phyloP scores from a whole-genome alignment of 1,140 invertebrate genomes.

The Polypedilum vanderplanki region DNA sequence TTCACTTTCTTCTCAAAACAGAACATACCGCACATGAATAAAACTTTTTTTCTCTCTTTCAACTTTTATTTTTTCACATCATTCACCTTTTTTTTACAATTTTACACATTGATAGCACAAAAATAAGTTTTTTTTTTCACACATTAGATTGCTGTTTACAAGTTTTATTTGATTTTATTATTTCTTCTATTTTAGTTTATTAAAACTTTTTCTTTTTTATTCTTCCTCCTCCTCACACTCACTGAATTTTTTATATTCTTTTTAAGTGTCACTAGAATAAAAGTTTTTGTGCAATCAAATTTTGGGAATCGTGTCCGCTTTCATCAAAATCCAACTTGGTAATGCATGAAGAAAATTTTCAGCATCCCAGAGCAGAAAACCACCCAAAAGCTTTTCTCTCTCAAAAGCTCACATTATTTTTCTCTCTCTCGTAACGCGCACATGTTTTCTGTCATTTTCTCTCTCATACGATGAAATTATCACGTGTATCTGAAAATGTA shows the following conservation, averaged over 20 bases:
- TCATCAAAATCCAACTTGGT: neutral
- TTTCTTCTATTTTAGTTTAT: neutral
- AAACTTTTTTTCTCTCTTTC: neutral
- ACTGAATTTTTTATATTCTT: conserved; percentile 4
- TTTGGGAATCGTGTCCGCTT: neutral
- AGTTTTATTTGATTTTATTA: neutral
- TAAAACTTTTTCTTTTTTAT: too few species aligned
- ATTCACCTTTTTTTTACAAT: neutral
- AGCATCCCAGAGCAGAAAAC: too few species aligned
- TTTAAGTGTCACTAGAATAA: neutral
- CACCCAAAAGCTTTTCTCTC: too few species aligned
- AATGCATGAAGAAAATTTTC: neutral
- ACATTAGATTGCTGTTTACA: neutral
- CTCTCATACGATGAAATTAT: too few species aligned
- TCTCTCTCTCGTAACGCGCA: too few species aligned
- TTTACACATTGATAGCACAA: too few species aligned
- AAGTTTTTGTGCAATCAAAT: neutral
- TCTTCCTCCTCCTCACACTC: neutral
- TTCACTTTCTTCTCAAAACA: neutral
- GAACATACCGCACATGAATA: neutral
- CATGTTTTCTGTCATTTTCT: too few species aligned
- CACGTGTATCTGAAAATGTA: too few species aligned
- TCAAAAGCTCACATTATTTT: too few species aligned
- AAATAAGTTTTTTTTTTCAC: neutral
- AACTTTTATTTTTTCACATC: neutral